Evolutionary conservation across 2,797 vertebrate species (phyloP).

Genomic region (Craterocephalus amniculus): DNA sequence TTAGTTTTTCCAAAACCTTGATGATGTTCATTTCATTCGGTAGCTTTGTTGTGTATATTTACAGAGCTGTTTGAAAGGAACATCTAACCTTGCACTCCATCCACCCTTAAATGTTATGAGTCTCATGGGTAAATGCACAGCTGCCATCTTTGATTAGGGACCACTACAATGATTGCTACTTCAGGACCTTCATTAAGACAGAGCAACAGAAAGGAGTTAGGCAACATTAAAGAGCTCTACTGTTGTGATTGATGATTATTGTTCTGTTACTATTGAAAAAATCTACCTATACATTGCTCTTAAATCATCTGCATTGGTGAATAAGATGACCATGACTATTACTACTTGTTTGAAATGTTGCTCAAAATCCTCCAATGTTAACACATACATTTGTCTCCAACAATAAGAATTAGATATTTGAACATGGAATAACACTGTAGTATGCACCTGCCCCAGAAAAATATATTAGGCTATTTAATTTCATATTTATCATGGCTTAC

Average conservation of each 20-base stretch:
- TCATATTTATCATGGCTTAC: not conserved
- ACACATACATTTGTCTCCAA: not conserved
- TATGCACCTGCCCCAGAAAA: not conserved
- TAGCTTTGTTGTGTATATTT: slow-evolving; percentile 5
- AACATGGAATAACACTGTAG: not conserved
- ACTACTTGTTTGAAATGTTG: not conserved
- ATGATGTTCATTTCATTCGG: not conserved
- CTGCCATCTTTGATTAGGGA: slow-evolving; percentile 77
- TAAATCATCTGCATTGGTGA: slow-evolving; percentile 1
- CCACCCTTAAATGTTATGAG: slow-evolving; percentile 68
- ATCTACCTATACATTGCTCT: slow-evolving; percentile 4
- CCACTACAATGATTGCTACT: slow-evolving; percentile 76
- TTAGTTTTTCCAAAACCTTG: slow-evolving; percentile 12
- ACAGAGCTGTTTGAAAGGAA: slow-evolving; percentile 17
- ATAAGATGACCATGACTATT: not conserved
- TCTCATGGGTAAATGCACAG: slow-evolving; percentile 73
- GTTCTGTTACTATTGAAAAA: slow-evolving; percentile 50
- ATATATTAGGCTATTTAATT: not conserved
- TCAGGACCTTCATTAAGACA: slow-evolving; percentile 50
- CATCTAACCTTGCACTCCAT: slow-evolving; percentile 54
- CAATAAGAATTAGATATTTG: not conserved
- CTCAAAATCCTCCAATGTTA: not conserved
- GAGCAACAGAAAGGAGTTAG: slow-evolving; percentile 40
- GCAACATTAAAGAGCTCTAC: slow-evolving; percentile 34
- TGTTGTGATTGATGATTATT: slow-evolving; percentile 70